Conservation (phyloP, 2,797 vertebrate genomes). For the Hapalemur alaotrensis region DNA sequence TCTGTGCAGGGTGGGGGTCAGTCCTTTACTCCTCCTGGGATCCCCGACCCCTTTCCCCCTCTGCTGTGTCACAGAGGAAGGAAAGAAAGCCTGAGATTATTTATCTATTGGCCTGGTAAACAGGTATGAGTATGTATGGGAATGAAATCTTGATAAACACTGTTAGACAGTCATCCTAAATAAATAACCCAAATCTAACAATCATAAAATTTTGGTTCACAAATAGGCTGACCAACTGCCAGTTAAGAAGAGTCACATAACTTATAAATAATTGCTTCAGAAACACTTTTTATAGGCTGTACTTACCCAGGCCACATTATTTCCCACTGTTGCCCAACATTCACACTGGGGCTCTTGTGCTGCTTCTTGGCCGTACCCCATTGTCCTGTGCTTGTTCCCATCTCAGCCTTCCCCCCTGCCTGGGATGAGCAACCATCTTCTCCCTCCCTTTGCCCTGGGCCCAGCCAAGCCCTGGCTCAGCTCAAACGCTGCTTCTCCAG, state of each 20-base stretch:
- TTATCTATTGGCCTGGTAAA: not conserved
- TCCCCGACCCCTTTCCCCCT: not conserved
- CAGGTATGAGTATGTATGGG: not conserved
- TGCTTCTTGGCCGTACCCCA: accelerated
- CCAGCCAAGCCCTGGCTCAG: not conserved
- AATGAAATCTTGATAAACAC: not conserved
- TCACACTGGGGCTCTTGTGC: not conserved
- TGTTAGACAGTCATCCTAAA: not conserved
- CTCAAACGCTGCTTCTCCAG: not conserved
- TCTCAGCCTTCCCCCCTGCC: not conserved
- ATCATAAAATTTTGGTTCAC: not conserved
- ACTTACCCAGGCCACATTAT: not conserved
- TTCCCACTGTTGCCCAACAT: not conserved
- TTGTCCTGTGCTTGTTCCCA: not conserved
- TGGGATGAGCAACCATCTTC: not conserved
- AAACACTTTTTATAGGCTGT: not conserved
- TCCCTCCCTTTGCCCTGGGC: not conserved
- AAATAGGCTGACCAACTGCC: not conserved
- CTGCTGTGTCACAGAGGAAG: not conserved
- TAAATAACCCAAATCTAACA: not conserved
- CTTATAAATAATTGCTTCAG: not conserved
- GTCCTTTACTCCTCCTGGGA: not conserved
- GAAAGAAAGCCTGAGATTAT: not conserved
- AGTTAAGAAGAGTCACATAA: not conserved
- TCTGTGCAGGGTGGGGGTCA: not conserved